Conservation (phyloP, 2,888 invertebrate genomes). For the Aleiodes alternator region DNA sequence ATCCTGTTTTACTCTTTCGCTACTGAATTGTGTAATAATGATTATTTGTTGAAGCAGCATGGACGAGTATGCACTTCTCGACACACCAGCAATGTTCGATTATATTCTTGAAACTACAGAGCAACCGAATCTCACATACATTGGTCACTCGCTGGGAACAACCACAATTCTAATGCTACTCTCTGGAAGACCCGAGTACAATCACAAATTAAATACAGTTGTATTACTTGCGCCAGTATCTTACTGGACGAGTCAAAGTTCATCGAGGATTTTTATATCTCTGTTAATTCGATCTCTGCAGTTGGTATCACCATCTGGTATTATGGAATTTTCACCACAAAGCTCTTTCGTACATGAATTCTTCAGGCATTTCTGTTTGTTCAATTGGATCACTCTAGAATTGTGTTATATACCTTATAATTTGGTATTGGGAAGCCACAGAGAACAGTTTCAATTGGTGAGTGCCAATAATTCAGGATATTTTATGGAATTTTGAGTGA, state of each 20-base stretch:
- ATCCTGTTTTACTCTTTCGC: no score
- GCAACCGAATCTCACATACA: constrained; percentile 80
- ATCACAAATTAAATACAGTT: constrained; percentile 80
- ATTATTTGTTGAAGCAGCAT: constrained; percentile 77
- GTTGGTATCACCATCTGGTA: no score
- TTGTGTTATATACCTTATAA: no score
- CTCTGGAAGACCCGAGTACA: constrained; percentile 82
- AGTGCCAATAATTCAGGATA: no score
- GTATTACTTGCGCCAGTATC: constrained; percentile 67
- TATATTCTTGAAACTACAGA: constrained; percentile 79
- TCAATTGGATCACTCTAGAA: no score
- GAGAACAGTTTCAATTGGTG: no score
- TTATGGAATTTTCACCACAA: no score
- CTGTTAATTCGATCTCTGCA: no score
- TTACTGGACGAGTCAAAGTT: constrained; percentile 41
- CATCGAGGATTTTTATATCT: background rate
- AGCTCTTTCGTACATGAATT: no score
- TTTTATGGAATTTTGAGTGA: no score
- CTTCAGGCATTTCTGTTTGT: no score
- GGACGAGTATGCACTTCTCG: constrained; percentile 89
- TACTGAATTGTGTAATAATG: background rate
- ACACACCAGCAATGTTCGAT: constrained; percentile 89
- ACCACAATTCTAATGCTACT: constrained; percentile 83
- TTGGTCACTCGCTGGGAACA: constrained; percentile 94
- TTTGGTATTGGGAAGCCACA: no score